phyloP scores from a whole-genome alignment of 2,113 vertebrate genomes.

The Entelurus aequoreus region DNA sequence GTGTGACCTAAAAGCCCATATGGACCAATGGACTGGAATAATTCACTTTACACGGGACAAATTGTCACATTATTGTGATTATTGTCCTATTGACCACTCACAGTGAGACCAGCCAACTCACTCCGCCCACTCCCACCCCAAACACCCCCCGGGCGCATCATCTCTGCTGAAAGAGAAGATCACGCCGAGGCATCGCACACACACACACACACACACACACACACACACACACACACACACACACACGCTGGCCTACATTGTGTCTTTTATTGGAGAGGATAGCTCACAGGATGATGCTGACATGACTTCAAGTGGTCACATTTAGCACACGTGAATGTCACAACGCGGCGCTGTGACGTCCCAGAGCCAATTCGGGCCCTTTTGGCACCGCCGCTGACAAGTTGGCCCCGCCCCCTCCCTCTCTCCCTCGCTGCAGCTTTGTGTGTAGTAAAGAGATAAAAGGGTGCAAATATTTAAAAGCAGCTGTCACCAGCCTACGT shows the following conservation, averaged over 20 bases:
- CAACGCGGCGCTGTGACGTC: neutral
- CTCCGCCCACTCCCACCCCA: neutral
- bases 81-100: constrained; percentile 1
- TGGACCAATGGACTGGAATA: too few relatives aligned
- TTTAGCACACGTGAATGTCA: constrained; percentile 14
- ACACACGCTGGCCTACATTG: constrained; percentile 1
- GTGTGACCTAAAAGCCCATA: too few relatives aligned
- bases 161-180: constrained; percentile 2
- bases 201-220: neutral
- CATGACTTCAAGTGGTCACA: constrained; percentile 10
- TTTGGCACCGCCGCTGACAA: too few relatives aligned
- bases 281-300: constrained; percentile 5
- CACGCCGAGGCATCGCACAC: neutral
- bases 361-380: neutral
- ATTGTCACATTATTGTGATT: too few relatives aligned
- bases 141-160: neutral
- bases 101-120: neutral
- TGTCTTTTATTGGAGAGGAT: constrained; percentile 3
- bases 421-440: neutral
- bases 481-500: too few relatives aligned
- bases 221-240: neutral
- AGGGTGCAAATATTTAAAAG: too few relatives aligned
- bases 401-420: neutral
- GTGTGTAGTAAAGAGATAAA: too few relatives aligned
- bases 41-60: too few relatives aligned